A percentile compares a stretch with the other conserved stretches of the same genome.
phyloP scores from a whole-genome alignment of 2,888 invertebrate species.

The Cataglyphis altisquamis region DNA sequence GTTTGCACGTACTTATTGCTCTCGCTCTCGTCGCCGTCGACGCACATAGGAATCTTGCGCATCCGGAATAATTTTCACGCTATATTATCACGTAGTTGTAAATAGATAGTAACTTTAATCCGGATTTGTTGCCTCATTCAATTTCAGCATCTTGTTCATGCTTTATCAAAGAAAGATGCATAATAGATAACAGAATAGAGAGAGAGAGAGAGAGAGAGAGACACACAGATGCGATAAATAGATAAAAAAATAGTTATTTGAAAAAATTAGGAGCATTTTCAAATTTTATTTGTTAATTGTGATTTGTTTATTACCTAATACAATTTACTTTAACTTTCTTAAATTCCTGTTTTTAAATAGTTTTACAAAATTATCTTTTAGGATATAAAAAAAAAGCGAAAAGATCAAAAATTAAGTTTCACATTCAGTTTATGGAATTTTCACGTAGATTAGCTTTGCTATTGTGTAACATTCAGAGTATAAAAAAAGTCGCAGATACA shows the following conservation, averaged over 20 bases:
- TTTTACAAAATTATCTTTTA: neutral
- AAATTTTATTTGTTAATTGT: neutral
- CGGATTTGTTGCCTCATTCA: constrained; percentile 31
- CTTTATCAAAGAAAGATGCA: neutral
- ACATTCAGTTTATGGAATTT: constrained; percentile 54
- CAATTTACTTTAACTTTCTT: neutral
- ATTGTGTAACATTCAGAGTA: constrained; percentile 40
- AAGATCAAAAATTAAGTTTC: constrained; percentile 52
- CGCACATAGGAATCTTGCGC: constrained; percentile 37
- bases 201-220: neutral
- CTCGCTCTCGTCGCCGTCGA: constrained; percentile 54
- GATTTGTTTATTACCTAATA: neutral
- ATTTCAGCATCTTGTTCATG: neutral
- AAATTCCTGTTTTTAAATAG: neutral
- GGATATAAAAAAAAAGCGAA: neutral
- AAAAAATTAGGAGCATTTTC: neutral
- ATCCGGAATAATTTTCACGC: constrained; percentile 51
- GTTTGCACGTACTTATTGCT: constrained; percentile 60
- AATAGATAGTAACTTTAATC: constrained; percentile 54
- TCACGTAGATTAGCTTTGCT: constrained; percentile 55
- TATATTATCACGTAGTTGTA: constrained; percentile 35
- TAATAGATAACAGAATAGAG: neutral
- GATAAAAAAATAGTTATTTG: neutral
- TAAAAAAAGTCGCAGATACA: constrained; percentile 55
- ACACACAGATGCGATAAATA: neutral